Conservation (phyloP, 2,113 vertebrate genomes). For the Polypterus bichir region DNA sequence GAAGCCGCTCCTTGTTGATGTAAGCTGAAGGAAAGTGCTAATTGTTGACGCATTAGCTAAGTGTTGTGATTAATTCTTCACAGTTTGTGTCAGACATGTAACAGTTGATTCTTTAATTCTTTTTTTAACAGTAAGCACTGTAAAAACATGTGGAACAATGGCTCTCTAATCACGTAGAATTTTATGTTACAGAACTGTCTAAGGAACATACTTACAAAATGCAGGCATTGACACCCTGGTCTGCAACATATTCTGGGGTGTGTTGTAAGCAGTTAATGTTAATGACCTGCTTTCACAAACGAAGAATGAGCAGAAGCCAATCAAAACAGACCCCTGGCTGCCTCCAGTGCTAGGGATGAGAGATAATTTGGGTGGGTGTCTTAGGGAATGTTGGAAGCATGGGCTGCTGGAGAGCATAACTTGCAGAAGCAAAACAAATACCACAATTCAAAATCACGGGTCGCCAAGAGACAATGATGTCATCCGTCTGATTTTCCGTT, state of each 20-base stretch:
- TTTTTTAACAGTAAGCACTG: conserved; percentile 55
- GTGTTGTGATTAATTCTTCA: conserved; percentile 72
- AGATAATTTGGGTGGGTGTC: conserved; percentile 44
- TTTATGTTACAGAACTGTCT: conserved; percentile 43
- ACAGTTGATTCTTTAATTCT: conserved; percentile 65
- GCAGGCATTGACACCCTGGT: conserved; percentile 43
- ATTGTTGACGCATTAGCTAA: conserved; percentile 73
- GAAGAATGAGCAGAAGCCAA: conserved; percentile 75
- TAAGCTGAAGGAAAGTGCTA: conserved; percentile 56
- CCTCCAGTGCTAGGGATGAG: conserved; percentile 40
- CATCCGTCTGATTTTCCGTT: too few relatives aligned
- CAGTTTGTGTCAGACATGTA: conserved; percentile 52
- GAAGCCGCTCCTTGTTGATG: conserved; percentile 53
- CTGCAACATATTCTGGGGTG: conserved; percentile 57
- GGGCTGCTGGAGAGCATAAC: too few relatives aligned
- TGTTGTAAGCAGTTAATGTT: conserved; percentile 62
- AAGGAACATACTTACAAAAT: conserved; percentile 45
- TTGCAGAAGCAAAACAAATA: too few relatives aligned
- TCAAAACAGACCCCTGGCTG: conserved; percentile 77
- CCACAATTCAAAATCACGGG: too few relatives aligned
- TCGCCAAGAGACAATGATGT: too few relatives aligned
- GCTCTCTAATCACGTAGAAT: conserved; percentile 54
- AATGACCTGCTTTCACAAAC: conserved; percentile 62
- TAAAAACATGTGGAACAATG: conserved; percentile 64
- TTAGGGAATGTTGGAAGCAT: too few relatives aligned